Evolutionary conservation across 2,113 vertebrate genomes (phyloP), one percentile per base, ranked within the genome.

Genomic region (Agapornis roseicollis): DNA sequence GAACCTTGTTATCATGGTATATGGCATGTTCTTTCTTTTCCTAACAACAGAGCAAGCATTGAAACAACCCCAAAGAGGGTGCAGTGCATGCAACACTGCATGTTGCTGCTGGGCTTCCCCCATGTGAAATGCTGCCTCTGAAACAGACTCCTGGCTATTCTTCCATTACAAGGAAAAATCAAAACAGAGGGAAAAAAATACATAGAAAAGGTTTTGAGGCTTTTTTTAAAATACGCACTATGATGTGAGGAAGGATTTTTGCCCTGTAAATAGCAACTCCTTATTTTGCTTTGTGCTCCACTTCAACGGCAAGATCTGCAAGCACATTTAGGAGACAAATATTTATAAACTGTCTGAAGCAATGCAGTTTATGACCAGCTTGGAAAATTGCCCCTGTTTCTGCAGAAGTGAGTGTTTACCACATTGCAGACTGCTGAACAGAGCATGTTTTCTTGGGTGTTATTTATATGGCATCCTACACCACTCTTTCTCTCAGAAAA

Each of bases 11-110:
- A 82, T 14, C 6, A 6, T 25, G 18, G 25, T 73, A 90, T 56
- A 42, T 3, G 6, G 44, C 0, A 6, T 9, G 23, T 44, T 89
- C 78, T 46, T 4, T 65, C 35, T 83, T 70, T 82, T 81, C 63
- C 35, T 90, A 69, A 85, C 50, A 65, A 63, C 80, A 17, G 27
- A 24, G 24, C 0, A 1, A 78, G n/a, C 3, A 7, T 72, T 64
- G 88, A 47, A 82, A 91, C 61, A 85, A 70, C 56, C 87, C 80
- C 68, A 74, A 28, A 91, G 71, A 37, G 24, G 68, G 85, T 64
- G 46, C 61, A 90, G 85, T 6, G 2, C 76, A 25, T 58, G 25
- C 46, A 76, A 46, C 0, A 0, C 8, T 0, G 0, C 0, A 0
- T 58, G 8, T 4, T 5, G 0, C 58, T 58, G 53, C 50, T 2